phyloP scores from a whole-genome alignment of 2,797 vertebrate species.

The Mormyrus hasselquistii region DNA sequence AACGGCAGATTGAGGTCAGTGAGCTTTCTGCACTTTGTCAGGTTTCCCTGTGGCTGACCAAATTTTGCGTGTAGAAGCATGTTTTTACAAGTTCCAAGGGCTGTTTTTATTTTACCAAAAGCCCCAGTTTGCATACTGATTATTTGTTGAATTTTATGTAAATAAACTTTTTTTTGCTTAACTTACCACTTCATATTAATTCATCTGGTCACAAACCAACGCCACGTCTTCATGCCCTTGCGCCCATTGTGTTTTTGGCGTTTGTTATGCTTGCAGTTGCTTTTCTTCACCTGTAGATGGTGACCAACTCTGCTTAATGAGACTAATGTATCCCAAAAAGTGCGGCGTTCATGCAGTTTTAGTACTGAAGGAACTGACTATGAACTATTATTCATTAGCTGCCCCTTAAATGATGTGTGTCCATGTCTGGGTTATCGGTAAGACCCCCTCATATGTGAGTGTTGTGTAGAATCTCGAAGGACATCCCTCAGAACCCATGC shows the following conservation, averaged over 20 bases:
- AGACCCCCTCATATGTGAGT: not conserved
- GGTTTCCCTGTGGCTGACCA: not conserved
- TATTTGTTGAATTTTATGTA: not conserved
- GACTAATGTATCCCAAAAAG: not conserved
- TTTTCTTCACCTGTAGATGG: not conserved
- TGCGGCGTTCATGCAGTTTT: not conserved
- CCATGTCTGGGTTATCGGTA: not conserved
- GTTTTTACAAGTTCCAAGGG: not conserved
- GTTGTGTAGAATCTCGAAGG: not conserved
- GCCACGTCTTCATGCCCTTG: not conserved
- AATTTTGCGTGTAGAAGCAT: not conserved
- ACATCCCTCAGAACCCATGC: not conserved
- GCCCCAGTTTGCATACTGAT: not conserved
- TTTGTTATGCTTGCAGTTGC: not conserved
- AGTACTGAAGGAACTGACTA: not conserved
- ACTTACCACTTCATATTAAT: not conserved
- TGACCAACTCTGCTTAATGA: not conserved
- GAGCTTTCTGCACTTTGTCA: not conserved
- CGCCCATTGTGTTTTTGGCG: not conserved
- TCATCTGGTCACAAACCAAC: not conserved
- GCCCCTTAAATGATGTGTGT: not conserved
- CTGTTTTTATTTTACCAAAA: not conserved
- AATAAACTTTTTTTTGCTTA: slow-evolving; percentile 1
- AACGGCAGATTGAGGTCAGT: not conserved
- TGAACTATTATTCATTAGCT: not conserved